phyloP scores from a whole-genome alignment of 2,113 vertebrate genomes.

The Sorex araneus region DNA sequence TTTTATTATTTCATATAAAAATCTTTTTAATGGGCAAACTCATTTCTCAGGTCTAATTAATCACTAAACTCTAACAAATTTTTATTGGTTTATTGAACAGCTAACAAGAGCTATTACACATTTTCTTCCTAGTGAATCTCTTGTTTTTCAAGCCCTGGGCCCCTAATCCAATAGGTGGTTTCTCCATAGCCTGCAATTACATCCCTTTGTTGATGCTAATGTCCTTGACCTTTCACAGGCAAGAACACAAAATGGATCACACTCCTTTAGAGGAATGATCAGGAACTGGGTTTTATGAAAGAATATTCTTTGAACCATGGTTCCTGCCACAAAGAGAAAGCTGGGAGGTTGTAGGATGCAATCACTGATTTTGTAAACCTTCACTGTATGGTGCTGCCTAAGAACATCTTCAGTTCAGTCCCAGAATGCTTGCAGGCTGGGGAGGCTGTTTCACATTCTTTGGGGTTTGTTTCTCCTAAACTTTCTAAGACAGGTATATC shows the following conservation, averaged over 20 bases:
- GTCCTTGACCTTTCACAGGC: background rate
- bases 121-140: no score
- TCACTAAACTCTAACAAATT: no score
- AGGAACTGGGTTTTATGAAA: background rate
- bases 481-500: background rate
- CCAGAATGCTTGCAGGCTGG: background rate
- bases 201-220: background rate
- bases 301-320: slow-evolving; percentile 5
- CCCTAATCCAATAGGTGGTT: background rate
- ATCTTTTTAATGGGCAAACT: no score
- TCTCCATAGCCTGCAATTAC: background rate
- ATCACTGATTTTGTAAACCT: no score
- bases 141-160: background rate
- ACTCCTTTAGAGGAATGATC: background rate
- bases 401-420: background rate
- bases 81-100: no score
- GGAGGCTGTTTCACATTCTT: background rate
- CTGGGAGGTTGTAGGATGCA: background rate
- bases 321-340: background rate
- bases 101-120: no score
- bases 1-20: no score
- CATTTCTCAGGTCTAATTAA: no score
- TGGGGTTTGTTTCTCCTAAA: background rate
- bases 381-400: background rate
- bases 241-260: background rate